Conservation (phyloP, 2,888 invertebrate species). For the Pemphredon lugubris region DNA sequence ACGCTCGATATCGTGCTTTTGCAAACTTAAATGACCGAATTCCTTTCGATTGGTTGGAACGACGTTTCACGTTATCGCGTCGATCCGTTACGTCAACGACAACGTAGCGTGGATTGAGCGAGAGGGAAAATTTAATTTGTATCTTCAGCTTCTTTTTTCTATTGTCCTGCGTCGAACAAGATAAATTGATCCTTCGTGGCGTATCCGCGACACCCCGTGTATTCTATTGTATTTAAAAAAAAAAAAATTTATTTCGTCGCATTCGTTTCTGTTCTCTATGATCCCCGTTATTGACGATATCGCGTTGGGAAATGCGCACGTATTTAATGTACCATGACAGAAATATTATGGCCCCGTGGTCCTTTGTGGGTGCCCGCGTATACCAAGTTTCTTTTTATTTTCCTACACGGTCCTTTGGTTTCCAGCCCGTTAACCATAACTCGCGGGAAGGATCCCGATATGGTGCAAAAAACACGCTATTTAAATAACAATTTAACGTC, state of each 20-base stretch:
- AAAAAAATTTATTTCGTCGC: constrained; percentile 6
- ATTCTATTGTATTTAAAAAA: constrained; percentile 7
- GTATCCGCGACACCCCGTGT: background rate
- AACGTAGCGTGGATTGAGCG: too few relatives aligned
- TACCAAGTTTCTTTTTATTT: constrained; percentile 21
- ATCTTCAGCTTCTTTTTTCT: background rate
- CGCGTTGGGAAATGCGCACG: constrained; percentile 34
- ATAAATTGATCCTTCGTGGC: constrained; percentile 1
- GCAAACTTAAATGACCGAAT: too few relatives aligned
- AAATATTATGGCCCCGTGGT: constrained; percentile 20
- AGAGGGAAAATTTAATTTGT: too few relatives aligned
- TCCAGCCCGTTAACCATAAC: constrained; percentile 41
- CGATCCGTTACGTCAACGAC: too few relatives aligned
- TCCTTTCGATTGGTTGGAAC: too few relatives aligned
- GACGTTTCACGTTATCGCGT: too few relatives aligned
- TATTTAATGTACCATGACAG: constrained; percentile 48
- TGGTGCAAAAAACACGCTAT: constrained; percentile 29
- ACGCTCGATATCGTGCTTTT: too few relatives aligned
- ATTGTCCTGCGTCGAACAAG: constrained; percentile 1
- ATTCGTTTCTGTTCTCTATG: background rate
- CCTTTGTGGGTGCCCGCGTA: constrained; percentile 22
- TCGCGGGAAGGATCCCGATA: constrained; percentile 7
- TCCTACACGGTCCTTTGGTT: constrained; percentile 31
- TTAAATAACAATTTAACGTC: constrained; percentile 51
- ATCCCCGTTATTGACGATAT: constrained; percentile 15